These are phyloP conservation scores for Dorcus parallelipipedus DNA, from an alignment of 2,888 invertebrate genomes.

Conservation along the genomic window DNA sequence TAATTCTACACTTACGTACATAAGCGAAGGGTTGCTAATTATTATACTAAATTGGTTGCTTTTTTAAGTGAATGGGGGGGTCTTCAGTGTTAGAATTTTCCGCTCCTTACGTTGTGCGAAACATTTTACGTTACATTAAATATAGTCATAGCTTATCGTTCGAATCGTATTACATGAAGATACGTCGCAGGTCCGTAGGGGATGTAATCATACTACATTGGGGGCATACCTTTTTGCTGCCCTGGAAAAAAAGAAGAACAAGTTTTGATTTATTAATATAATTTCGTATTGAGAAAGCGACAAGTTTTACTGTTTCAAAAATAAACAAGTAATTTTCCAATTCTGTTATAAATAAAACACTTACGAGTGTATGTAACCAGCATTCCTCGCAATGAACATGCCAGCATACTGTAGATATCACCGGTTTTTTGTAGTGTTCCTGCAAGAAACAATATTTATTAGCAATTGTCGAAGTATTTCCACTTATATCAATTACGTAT, in stretches of 20 bases:
- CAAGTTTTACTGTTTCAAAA: background rate
- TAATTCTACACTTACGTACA: no score
- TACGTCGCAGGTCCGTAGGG: constrained; percentile 79
- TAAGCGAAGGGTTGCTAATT: no score
- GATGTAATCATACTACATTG: constrained; percentile 93
- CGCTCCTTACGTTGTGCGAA: background rate
- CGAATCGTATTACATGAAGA: constrained; percentile 69
- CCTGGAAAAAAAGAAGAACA: constrained; percentile 51
- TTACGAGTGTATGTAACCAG: constrained; percentile 64
- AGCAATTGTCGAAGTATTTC: background rate
- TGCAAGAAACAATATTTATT: constrained; percentile 39
- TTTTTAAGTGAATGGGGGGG: background rate
- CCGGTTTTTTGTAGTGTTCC: constrained; percentile 63
- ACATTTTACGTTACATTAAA: constrained; percentile 1
- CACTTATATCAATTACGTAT: no score
- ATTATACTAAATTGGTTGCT: background rate
- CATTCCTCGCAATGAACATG: constrained; percentile 70
- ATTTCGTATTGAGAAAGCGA: constrained; percentile 2
- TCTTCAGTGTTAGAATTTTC: constrained; percentile 1
- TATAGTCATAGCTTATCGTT: background rate
- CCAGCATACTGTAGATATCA: constrained; percentile 67
- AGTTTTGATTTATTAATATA: constrained; percentile 8
- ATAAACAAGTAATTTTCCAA: background rate
- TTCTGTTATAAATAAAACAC: constrained; percentile 17
- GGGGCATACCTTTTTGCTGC: constrained; percentile 89